These are phyloP conservation scores for Aporophyla nigra DNA, from an alignment of 2,888 invertebrate genomes.

Conservation along the genomic window DNA sequence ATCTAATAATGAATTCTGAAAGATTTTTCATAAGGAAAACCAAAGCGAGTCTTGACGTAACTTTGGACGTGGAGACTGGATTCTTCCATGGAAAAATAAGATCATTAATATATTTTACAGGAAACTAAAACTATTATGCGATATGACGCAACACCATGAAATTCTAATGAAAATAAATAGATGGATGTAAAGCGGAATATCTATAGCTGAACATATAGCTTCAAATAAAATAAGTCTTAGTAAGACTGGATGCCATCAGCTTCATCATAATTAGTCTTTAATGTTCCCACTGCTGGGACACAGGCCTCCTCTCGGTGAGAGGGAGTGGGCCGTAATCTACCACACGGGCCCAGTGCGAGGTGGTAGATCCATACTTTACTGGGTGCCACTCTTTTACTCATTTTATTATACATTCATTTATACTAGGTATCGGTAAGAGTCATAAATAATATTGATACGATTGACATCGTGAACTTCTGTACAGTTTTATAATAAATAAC, in stretches of 20 bases:
- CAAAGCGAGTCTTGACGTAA: neutral
- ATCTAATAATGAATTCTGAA: neutral
- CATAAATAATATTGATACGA: constrained; percentile 52
- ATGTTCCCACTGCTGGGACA: no score
- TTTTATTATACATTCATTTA: constrained; percentile 20
- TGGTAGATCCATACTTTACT: neutral
- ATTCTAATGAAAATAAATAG: constrained; percentile 61
- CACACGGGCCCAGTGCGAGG: no score
- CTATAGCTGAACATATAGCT: neutral
- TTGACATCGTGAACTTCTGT: constrained; percentile 54
- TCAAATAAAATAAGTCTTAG: neutral
- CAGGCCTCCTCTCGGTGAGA: no score
- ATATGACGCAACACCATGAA: constrained; percentile 53
- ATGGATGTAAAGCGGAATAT: constrained; percentile 36
- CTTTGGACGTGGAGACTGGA: neutral
- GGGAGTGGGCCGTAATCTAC: no score
- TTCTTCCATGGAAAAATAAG: constrained; percentile 13
- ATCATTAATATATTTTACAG: constrained; percentile 17
- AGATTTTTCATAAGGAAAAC: constrained; percentile 1
- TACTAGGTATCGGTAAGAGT: constrained; percentile 29
- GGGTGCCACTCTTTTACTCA: neutral
- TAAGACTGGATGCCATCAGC: neutral
- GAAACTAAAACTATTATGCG: constrained; percentile 29
- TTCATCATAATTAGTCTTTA: no score
- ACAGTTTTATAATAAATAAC: constrained; percentile 40